phyloP scores from a whole-genome alignment of 2,888 invertebrate species.

The Leptinotarsa haldemani region DNA sequence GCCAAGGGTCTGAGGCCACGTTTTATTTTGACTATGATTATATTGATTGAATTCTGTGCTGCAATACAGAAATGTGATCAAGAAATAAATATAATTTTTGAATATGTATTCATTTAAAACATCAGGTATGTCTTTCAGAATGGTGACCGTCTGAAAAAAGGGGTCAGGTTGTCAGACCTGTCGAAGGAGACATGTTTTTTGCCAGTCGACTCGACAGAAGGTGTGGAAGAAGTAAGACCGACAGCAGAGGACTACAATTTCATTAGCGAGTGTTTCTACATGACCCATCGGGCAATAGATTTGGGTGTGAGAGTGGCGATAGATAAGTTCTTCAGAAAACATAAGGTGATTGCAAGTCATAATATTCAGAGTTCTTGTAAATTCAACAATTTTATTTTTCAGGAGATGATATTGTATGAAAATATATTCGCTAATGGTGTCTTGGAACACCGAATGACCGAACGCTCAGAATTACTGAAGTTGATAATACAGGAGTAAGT shows the following conservation, averaged over 20 bases:
- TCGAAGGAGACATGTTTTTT: constrained; percentile 84
- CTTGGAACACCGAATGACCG: too few species aligned
- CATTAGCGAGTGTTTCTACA: constrained; percentile 90
- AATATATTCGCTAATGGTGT: not conserved
- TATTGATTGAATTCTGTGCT: not conserved
- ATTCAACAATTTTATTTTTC: constrained; percentile 26
- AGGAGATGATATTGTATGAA: constrained; percentile 68
- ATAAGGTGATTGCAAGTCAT: constrained; percentile 65
- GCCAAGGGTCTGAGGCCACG: too few species aligned
- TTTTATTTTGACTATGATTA: too few species aligned
- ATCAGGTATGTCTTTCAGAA: constrained; percentile 65
- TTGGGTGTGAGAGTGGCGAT: constrained; percentile 79
- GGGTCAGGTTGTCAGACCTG: constrained; percentile 76
- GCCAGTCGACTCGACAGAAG: constrained; percentile 72
- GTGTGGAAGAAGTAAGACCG: constrained; percentile 67
- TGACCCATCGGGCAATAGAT: constrained; percentile 89
- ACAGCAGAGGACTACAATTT: constrained; percentile 78
- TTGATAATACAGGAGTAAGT: too few species aligned
- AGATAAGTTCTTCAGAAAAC: constrained; percentile 75
- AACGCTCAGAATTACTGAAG: constrained; percentile 72
- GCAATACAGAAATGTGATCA: not conserved
- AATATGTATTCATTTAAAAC: not conserved
- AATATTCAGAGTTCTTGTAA: too few species aligned
- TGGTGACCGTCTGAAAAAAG: constrained; percentile 68
- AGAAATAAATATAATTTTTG: not conserved